Evolutionary conservation across 2,797 vertebrate genomes (phyloP).

Genomic region (Sebastes oblongus): DNA sequence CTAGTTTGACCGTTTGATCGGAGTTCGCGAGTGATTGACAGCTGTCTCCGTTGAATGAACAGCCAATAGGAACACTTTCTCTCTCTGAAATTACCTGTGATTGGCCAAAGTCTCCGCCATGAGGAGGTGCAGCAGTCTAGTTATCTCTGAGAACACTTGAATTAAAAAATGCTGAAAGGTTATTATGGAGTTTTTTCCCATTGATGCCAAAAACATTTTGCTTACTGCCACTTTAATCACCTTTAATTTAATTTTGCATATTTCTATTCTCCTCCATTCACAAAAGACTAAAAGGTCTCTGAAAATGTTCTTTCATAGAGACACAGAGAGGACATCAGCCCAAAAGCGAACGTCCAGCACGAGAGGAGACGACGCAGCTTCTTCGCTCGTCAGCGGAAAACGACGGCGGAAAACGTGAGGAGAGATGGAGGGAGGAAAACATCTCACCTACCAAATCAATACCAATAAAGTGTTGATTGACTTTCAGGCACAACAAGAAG

Average conservation of each 20-base stretch:
- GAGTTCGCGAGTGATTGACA: too few species aligned
- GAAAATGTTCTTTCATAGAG: constrained; percentile 59
- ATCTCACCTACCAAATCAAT: fast-evolving
- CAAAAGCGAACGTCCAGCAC: constrained; percentile 35
- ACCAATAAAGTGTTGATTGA: not conserved
- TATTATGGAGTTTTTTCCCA: too few species aligned
- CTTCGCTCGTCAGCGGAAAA: constrained; percentile 38
- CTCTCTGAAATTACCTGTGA: too few species aligned
- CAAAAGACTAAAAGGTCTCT: constrained; percentile 18
- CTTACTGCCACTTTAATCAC: not conserved
- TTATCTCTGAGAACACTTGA: too few species aligned
- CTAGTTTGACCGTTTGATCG: too few species aligned
- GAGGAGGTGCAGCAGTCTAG: too few species aligned
- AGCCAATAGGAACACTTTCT: too few species aligned
- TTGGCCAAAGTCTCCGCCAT: too few species aligned
- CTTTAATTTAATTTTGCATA: not conserved
- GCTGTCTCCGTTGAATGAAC: too few species aligned
- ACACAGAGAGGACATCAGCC: not conserved
- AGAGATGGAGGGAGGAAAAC: not conserved
- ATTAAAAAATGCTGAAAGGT: too few species aligned
- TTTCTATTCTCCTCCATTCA: not conserved
- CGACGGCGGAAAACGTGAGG: constrained; percentile 49
- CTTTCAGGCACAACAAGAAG: not conserved
- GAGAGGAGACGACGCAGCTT: not conserved
- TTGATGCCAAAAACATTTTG: too few species aligned